Evolutionary conservation across 2,113 vertebrate species (phyloP).

Genomic region (Siniperca chuatsi): DNA sequence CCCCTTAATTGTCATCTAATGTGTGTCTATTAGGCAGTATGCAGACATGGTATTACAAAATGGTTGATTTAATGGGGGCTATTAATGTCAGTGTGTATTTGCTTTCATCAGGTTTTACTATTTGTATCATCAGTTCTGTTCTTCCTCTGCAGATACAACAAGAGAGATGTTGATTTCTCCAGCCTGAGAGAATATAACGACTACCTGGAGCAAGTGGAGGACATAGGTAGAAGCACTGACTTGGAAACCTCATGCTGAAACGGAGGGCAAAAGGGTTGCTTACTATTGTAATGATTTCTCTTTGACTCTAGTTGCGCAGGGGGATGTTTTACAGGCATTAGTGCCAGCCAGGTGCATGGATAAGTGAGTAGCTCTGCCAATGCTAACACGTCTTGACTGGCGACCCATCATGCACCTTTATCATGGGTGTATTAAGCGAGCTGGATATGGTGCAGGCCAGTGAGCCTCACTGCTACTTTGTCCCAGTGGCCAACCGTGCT

Average conservation of each 20-base stretch:
- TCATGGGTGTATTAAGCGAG: slow-evolving; percentile 22
- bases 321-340: slow-evolving; percentile 47
- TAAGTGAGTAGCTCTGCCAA: slow-evolving; percentile 24
- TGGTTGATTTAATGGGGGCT: slow-evolving; percentile 75
- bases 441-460: background rate
- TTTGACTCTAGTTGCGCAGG: slow-evolving; percentile 24
- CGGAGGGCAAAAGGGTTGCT: slow-evolving; percentile 12
- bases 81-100: slow-evolving; percentile 68
- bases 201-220: slow-evolving; percentile 96
- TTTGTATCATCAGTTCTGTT: slow-evolving; percentile 56
- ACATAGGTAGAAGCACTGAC: slow-evolving; percentile 88
- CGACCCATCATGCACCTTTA: slow-evolving; percentile 20
- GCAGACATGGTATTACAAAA: slow-evolving; percentile 75
- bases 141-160: slow-evolving; percentile 92
- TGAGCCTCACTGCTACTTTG: slow-evolving; percentile 1
- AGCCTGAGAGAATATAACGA: slow-evolving; percentile 94
- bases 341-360: slow-evolving; percentile 28
- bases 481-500: background rate
- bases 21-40: slow-evolving; percentile 72
- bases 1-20: slow-evolving; percentile 81
- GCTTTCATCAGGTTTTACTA: slow-evolving; percentile 58
- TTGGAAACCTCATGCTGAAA: slow-evolving; percentile 23
- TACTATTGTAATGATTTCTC: slow-evolving; percentile 42
- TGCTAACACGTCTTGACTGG: slow-evolving; percentile 40
- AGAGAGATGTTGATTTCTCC: slow-evolving; percentile 94